Conservation (phyloP, 2,113 vertebrate genomes). For the Coregonus clupeaformis region DNA sequence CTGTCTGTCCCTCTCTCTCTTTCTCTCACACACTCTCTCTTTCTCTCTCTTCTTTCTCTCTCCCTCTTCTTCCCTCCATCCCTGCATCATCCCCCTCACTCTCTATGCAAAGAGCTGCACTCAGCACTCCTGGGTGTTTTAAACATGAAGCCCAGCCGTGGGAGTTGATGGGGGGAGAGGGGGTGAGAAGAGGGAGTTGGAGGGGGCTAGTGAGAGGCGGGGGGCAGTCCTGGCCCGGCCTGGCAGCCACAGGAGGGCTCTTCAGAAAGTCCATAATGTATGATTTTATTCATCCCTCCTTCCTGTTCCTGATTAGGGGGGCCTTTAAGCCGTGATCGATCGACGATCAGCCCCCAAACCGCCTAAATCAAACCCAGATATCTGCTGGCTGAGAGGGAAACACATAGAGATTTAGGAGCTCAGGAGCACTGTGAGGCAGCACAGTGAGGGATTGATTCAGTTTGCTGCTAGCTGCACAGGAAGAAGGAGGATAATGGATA, state of each 20-base stretch:
- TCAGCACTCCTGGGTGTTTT: constrained; percentile 44
- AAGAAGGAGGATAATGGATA: not conserved
- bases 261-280: constrained; percentile 55
- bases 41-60: not conserved
- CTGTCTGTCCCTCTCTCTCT: too few relatives aligned
- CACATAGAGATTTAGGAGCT: not conserved
- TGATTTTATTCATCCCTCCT: constrained; percentile 62
- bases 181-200: not conserved
- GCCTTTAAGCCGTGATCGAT: constrained; percentile 69
- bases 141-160: constrained; percentile 43
- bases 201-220: not conserved
- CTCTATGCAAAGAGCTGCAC: constrained; percentile 40
- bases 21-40: not conserved
- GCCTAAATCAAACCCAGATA: constrained; percentile 72
- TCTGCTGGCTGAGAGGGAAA: constrained; percentile 56
- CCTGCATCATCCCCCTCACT: constrained; percentile 1
- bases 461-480: not conserved
- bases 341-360: constrained; percentile 36
- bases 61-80: constrained; percentile 3
- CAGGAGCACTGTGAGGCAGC: not conserved
- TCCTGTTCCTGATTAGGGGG: constrained; percentile 72
- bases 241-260: constrained; percentile 9
- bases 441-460: constrained; percentile 5
- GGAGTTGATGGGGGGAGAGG: not conserved
- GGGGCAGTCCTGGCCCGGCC: too few relatives aligned